Base-by-base conservation (phyloP, 1,140 invertebrate species). In the Eupristina koningsbergeri region DNA sequence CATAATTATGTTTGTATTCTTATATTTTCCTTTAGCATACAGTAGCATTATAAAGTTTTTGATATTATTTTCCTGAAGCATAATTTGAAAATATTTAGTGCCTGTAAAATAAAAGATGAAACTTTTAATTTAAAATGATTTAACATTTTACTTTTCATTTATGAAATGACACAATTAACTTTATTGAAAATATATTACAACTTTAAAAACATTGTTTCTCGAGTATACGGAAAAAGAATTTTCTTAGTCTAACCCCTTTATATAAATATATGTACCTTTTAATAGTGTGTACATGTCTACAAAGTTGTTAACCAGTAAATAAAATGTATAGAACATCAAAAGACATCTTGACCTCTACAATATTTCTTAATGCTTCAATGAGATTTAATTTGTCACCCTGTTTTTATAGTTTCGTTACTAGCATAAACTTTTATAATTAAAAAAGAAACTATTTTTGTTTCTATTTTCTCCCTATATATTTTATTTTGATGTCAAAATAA, bases 121-220 rank as follows among this genome's bases (percentile, higher is more conserved):
- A 71, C 11, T 41, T 17, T n/a, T 71, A 22, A 71, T 36, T 71
- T 22, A 71, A 71, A 71, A 71, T 71, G 39, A 41, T 41, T 41
- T 67, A 67, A 67, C 13, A 67, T 67, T 67, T 67, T n/a, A 71
- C 22, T 71, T 41, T 71, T 71, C 11, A 71, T 41, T 31, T 71
- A 26, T 8, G 36, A 71, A 71, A 71, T 71, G 22, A 71, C 41
- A 71, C 19, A 41, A 36, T 69, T 69, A 69, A 41, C 7, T 71
- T 31, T n/a, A 11, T 5, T 26, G 13, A 71, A 39, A 71, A 41
- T 71, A 17, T n/a, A 41, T n/a, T 6, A 17, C 11, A 39, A 15
- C 13, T 74, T 75, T 53, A 75, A 34, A 22, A 15, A 34, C 29
- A 19, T 34, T 50, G 3, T 75, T 53, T 47, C n/a, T 22, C 11